Conservation (phyloP, 2,113 vertebrate species). For the Labeo rohita region DNA sequence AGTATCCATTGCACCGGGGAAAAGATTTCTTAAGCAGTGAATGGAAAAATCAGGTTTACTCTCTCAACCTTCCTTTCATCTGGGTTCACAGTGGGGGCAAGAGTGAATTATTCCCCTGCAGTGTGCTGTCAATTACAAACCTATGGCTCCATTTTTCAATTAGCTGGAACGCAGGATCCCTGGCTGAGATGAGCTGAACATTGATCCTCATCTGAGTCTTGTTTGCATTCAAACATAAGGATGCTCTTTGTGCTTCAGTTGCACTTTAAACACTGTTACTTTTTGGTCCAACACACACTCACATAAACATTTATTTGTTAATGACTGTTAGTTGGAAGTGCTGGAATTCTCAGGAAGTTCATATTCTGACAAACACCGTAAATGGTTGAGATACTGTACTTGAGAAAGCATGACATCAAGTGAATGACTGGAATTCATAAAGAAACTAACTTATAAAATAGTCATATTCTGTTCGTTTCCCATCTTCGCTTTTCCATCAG, state of each 20-base stretch:
- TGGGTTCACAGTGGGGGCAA: constrained; percentile 32
- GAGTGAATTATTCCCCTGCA: constrained; percentile 30
- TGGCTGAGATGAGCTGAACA: constrained; percentile 21
- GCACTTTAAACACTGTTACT: neutral
- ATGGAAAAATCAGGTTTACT: neutral
- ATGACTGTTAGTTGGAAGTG: neutral
- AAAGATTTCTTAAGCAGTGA: neutral
- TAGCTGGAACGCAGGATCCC: constrained; percentile 38
- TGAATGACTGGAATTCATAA: neutral
- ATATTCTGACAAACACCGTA: too few relatives aligned
- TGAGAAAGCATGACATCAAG: neutral
- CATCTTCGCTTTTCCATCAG: neutral
- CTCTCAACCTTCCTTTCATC: neutral
- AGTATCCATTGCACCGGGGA: neutral
- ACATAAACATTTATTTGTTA: neutral
- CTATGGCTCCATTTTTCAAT: constrained; percentile 53
- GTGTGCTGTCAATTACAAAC: constrained; percentile 47
- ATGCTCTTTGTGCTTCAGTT: neutral
- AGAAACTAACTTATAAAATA: neutral
- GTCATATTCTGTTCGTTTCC: neutral
- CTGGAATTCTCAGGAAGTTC: neutral
- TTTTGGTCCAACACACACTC: neutral
- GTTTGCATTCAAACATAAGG: neutral
- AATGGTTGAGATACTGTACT: neutral
- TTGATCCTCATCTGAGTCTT: constrained; percentile 31